phyloP scores from a whole-genome alignment of 1,140 invertebrate genomes.

The Calliphora vicina region DNA sequence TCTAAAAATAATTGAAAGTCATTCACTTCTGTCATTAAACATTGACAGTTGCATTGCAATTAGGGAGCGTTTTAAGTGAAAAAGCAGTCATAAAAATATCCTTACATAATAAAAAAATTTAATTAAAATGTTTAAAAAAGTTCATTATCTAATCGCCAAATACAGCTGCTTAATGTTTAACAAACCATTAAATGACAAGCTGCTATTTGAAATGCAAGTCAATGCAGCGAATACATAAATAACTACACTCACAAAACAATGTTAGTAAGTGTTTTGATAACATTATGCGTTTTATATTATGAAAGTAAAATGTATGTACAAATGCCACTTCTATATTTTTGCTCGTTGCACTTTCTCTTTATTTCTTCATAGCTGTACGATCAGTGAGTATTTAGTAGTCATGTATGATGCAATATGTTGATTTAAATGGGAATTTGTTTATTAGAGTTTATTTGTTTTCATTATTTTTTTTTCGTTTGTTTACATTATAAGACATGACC shows the following conservation, averaged over 20 bases:
- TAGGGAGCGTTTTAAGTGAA: no score
- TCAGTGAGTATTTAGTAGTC: no score
- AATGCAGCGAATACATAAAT: neutral
- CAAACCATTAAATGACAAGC: neutral
- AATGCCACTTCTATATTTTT: no score
- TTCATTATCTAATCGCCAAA: neutral
- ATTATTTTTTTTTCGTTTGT: no score
- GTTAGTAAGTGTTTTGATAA: neutral
- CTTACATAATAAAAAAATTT: neutral
- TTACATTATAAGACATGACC: slow-evolving; percentile 28
- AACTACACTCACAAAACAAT: neutral
- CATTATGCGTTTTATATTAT: no score
- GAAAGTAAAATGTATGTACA: no score
- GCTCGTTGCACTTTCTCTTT: neutral
- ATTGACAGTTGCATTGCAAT: no score
- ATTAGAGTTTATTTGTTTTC: neutral
- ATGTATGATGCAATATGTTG: neutral
- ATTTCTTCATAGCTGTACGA: neutral
- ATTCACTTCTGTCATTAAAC: no score
- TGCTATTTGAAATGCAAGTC: neutral
- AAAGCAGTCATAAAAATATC: no score
- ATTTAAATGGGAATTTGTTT: neutral
- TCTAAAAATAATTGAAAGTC: no score
- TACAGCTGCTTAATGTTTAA: neutral
- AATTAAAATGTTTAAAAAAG: neutral